Conservation (phyloP, 2,113 vertebrate genomes). For the Hypocryptadius cinnamomeus region DNA sequence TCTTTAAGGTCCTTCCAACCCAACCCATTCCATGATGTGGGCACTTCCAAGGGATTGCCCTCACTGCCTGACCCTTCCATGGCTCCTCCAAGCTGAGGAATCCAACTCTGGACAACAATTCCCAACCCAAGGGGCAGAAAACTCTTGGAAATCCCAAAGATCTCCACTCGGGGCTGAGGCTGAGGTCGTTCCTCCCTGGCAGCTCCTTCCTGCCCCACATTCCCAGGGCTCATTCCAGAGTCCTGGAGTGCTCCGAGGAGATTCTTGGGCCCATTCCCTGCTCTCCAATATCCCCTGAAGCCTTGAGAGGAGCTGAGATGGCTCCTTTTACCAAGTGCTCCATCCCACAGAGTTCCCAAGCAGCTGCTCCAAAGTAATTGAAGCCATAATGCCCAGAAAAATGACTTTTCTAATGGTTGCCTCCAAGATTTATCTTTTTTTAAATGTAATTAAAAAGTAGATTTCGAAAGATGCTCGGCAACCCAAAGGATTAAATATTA, state of each 20-base stretch:
- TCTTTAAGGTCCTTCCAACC: background rate
- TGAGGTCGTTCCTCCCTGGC: background rate
- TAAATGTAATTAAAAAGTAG: constrained; percentile 84
- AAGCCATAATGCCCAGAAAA: constrained; percentile 72
- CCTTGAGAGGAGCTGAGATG: constrained; percentile 53
- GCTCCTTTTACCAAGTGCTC: constrained; percentile 66
- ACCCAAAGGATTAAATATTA: constrained; percentile 86
- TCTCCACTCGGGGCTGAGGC: fast-evolving
- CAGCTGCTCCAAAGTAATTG: constrained; percentile 69
- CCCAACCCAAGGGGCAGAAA: background rate
- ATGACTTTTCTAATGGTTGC: constrained; percentile 76
- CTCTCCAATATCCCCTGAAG: constrained; percentile 36
- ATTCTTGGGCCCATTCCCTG: constrained; percentile 23
- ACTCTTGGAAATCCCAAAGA: background rate
- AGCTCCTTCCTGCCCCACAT: background rate
- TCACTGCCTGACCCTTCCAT: fast-evolving
- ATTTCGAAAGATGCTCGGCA: constrained; percentile 77
- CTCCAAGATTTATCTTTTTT: constrained; percentile 78
- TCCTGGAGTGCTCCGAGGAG: constrained; percentile 14
- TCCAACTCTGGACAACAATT: background rate
- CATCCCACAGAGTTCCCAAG: constrained; percentile 55
- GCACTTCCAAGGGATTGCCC: background rate
- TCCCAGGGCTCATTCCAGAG: constrained; percentile 3
- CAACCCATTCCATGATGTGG: background rate
- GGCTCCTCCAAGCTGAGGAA: background rate